A percentile compares a stretch with the other conserved stretches of the same genome.
These are phyloP conservation scores for Tragelaphus strepsiceros DNA, from an alignment of 2,113 vertebrate genomes.

Conservation along the genomic window DNA sequence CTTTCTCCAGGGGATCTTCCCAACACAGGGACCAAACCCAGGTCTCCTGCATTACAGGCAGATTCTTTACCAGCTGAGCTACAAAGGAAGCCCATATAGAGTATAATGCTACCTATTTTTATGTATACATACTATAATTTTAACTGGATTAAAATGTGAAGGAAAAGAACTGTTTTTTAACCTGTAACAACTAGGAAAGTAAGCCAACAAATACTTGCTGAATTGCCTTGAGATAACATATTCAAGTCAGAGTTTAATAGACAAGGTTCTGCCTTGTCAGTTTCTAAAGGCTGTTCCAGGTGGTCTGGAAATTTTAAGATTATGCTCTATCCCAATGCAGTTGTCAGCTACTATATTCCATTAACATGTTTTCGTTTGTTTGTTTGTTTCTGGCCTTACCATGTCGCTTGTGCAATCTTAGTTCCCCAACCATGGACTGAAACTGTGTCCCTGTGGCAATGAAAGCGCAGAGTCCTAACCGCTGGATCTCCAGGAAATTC, in stretches of 20 bases:
- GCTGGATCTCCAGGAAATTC: background rate
- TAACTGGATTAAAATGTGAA: background rate
- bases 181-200: background rate
- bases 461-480: background rate
- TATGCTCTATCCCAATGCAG: background rate
- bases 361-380: background rate
- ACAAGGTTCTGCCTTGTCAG: background rate
- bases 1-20: background rate
- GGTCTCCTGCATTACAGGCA: rapidly evolving
- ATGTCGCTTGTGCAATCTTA: background rate
- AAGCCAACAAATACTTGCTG: background rate
- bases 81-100: background rate
- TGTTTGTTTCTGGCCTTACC: background rate
- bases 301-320: background rate
- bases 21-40: background rate
- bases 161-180: background rate
- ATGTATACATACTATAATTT: background rate
- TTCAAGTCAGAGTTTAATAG: background rate
- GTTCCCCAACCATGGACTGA: background rate
- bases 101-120: background rate
- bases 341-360: background rate
- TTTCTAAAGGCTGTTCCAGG: background rate
- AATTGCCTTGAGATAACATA: background rate
- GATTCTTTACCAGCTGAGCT: background rate
- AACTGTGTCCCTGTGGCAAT: background rate